Conservation (phyloP, 2,888 invertebrate species). For the Cryptocephalus moraei region DNA sequence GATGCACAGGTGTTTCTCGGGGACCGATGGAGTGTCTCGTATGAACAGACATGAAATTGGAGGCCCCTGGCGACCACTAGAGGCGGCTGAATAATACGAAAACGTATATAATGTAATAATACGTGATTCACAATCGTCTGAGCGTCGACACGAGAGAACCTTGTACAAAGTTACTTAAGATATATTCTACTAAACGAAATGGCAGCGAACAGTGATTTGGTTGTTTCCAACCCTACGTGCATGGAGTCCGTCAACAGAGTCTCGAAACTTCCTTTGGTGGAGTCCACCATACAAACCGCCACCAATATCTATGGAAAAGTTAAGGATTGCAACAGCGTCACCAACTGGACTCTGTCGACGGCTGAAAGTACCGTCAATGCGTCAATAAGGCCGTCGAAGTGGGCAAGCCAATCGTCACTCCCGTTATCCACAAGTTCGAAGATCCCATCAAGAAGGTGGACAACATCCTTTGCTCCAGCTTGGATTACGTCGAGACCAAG, state of each 20-base stretch:
- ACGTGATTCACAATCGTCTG: no score
- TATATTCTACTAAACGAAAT: slow-evolving; percentile 8
- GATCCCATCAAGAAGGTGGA: slow-evolving; percentile 45
- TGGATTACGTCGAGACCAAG: slow-evolving; percentile 45
- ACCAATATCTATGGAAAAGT: slow-evolving; percentile 48
- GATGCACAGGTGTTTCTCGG: no score
- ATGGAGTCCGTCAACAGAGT: slow-evolving; percentile 47
- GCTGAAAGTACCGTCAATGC: slow-evolving; percentile 46
- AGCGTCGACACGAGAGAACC: no score
- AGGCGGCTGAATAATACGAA: no score
- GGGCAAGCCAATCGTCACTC: slow-evolving; percentile 41
- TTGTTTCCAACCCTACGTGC: slow-evolving; percentile 23
- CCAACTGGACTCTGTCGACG: slow-evolving; percentile 45
- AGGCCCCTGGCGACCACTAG: no score
- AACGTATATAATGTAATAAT: no score
- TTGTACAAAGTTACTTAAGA: no score
- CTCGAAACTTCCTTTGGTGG: slow-evolving; percentile 46
- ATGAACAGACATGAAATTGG: no score
- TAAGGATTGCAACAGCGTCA: slow-evolving; percentile 44
- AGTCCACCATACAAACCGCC: slow-evolving; percentile 46
- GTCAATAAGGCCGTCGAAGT: slow-evolving; percentile 43
- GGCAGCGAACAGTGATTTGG: slow-evolving; percentile 11
- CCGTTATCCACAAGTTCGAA: slow-evolving; percentile 43
- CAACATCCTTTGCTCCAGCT: slow-evolving; percentile 44
- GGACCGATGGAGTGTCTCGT: no score